A percentile compares a stretch with the other conserved stretches of the same genome.
These are phyloP conservation scores for Porites rus DNA, from an alignment of 92 coral and sea anemone species.

Conservation along the genomic window DNA sequence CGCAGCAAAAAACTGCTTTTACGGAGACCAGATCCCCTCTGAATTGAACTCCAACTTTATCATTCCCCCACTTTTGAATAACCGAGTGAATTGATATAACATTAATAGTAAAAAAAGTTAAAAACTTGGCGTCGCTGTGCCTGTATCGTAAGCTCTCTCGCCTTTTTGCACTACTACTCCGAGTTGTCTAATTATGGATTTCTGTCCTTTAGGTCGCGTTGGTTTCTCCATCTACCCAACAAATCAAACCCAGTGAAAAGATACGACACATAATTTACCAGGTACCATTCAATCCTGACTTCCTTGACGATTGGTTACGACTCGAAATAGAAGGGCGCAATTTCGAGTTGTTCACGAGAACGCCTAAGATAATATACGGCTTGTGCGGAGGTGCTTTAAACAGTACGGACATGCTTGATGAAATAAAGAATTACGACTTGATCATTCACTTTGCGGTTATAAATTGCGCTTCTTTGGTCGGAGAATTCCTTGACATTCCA, in stretches of 20 bases:
- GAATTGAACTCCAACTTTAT: too few relatives aligned
- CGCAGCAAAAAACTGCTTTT: too few relatives aligned
- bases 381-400: constrained; percentile 42
- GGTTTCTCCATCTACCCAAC: constrained; percentile 39
- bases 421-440: constrained; percentile 42
- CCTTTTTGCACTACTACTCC: too few relatives aligned
- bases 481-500: constrained; percentile 45
- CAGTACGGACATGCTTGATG: constrained; percentile 39
- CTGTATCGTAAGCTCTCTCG: too few relatives aligned
- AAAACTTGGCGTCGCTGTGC: too few relatives aligned
- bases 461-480: constrained; percentile 41
- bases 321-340: constrained; percentile 9
- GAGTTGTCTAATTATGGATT: not conserved
- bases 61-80: too few relatives aligned
- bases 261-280: constrained; percentile 57
- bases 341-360: not conserved
- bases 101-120: too few relatives aligned
- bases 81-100: too few relatives aligned
- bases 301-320: not conserved
- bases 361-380: not conserved
- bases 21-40: too few relatives aligned
- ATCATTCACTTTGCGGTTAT: constrained; percentile 27
- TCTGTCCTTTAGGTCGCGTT: constrained; percentile 23
- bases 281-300: constrained; percentile 39
- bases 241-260: constrained; percentile 33